Conservation (phyloP, 2,888 invertebrate species). For the Serripes groenlandicus region DNA sequence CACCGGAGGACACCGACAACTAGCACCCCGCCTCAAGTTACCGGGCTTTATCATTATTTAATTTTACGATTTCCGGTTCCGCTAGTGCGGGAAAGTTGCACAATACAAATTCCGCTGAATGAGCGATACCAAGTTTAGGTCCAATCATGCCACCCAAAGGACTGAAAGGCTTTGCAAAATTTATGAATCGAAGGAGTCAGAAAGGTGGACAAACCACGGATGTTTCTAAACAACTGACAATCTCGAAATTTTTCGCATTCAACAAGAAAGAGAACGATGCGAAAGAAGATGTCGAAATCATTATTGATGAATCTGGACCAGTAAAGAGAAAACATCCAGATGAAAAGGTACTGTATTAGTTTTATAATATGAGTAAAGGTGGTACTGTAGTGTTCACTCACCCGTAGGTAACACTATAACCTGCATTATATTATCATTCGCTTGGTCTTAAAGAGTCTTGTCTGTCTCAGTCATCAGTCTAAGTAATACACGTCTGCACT, state of each 20-base stretch:
- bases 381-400: too few species aligned
- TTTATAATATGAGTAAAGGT: too few species aligned
- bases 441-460: too few species aligned
- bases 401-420: too few species aligned
- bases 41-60: too few species aligned
- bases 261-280: neutral
- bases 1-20: too few species aligned
- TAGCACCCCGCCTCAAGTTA: too few species aligned
- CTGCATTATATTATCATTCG: too few species aligned
- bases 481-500: neutral
- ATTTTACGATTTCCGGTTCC: conserved; percentile 9
- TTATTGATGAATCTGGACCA: conserved; percentile 37
- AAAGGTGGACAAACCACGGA: neutral
- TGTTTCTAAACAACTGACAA: conserved; percentile 57
- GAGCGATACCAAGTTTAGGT: neutral
- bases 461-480: too few species aligned
- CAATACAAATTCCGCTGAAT: neutral
- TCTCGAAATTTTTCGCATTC: conserved; percentile 73
- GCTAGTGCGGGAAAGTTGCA: neutral
- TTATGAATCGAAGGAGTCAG: neutral
- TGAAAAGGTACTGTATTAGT: conserved; percentile 31
- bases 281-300: conserved; percentile 26
- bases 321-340: neutral
- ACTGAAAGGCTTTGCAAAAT: neutral
- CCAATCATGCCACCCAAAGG: conserved; percentile 14